Conservation (phyloP, 2,113 vertebrate species). For the Seriola dumerili region DNA sequence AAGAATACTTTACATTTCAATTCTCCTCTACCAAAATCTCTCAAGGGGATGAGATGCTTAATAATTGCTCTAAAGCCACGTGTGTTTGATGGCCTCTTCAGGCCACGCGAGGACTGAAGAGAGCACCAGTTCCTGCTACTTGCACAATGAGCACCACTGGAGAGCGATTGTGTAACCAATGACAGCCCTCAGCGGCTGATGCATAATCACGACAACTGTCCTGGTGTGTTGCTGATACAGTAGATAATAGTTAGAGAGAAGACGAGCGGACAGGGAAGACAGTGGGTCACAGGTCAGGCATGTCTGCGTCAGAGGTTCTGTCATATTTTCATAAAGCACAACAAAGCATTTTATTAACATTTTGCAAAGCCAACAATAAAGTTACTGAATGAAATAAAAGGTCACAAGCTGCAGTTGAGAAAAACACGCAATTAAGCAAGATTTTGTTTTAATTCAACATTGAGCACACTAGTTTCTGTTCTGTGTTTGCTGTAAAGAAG, state of each 20-base stretch:
- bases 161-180: constrained; percentile 59
- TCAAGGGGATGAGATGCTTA: background rate
- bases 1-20: constrained; percentile 15
- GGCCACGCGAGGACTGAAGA: constrained; percentile 19
- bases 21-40: background rate
- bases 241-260: constrained; percentile 40
- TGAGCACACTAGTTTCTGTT: background rate
- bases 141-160: constrained; percentile 45
- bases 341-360: background rate
- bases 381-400: background rate
- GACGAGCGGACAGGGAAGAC: constrained; percentile 41
- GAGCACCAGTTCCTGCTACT: constrained; percentile 5
- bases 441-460: background rate
- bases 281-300: constrained; percentile 47
- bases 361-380: constrained; percentile 20
- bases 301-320: constrained; percentile 27
- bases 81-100: constrained; percentile 41
- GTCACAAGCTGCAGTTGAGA: constrained; percentile 3
- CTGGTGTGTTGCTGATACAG: constrained; percentile 68
- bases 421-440: background rate
- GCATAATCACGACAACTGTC: constrained; percentile 62
- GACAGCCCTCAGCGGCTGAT: constrained; percentile 62
- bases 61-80: constrained; percentile 1
- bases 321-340: constrained; percentile 20
- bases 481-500: background rate